Evolutionary conservation across 2,113 vertebrate genomes (phyloP).

Genomic region (Casuarius casuarius): DNA sequence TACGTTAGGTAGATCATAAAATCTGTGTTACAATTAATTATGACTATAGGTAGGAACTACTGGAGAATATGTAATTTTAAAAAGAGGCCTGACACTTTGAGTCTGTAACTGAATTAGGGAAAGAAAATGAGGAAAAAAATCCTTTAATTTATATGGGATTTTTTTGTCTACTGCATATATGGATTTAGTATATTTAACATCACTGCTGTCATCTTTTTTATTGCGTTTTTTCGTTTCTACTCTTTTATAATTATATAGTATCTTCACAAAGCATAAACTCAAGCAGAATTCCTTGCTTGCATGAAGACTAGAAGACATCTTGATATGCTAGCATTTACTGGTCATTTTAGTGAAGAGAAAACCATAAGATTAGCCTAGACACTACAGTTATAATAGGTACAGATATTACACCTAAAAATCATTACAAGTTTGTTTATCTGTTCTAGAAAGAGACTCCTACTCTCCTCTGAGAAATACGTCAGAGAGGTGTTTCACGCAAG

Average conservation of each 20-base stretch:
- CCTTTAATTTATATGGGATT: not conserved
- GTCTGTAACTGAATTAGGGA: not conserved
- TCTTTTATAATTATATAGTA: not conserved
- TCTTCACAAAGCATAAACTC: not conserved
- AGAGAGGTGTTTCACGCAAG: not conserved
- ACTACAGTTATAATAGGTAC: not conserved
- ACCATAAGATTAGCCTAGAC: not conserved
- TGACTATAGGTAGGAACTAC: not conserved
- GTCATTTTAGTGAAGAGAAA: not conserved
- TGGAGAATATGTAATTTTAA: not conserved
- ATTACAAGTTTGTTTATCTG: not conserved
- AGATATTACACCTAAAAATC: not conserved
- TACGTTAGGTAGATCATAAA: not conserved
- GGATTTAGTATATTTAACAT: not conserved
- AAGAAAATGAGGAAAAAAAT: not conserved
- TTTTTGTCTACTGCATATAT: not conserved
- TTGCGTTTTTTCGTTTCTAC: not conserved
- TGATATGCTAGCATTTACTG: not conserved
- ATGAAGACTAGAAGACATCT: not conserved
- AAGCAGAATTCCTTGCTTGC: not conserved
- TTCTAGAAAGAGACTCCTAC: not conserved
- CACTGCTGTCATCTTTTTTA: not conserved
- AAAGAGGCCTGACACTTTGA: not conserved
- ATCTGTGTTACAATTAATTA: not conserved
- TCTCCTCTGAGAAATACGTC: not conserved